Base-by-base conservation (phyloP, 2,113 vertebrate genomes). In the Chauna torquata region DNA sequence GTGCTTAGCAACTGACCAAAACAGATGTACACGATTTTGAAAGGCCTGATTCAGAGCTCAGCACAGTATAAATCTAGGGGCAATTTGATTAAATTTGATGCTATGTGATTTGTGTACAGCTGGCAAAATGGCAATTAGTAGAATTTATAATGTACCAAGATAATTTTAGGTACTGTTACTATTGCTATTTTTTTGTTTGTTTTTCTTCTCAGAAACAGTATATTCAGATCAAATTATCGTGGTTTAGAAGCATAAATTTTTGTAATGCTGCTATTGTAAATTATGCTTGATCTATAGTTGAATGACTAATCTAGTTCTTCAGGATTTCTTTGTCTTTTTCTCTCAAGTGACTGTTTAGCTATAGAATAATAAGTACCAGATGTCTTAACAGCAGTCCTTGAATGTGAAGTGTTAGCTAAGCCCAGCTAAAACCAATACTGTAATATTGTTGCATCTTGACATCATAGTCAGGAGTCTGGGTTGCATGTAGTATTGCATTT, bases 271-370 rank as follows among this genome's bases (percentile, higher is more conserved):
- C 45, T 84, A 9, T 12, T 70, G 57, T 70, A 91, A 88, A 85
- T 65, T 61, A 80, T 34, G 9, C 24, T 72, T 7, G 70, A 50
- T 91, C 52, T 82, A 36, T 79, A 91, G 86, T 44, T 40, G n/a
- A 87, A 82, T 82, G 70, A 89, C 66, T 92, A 59, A 86, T 94
- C 57, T 66, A 23, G 28, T 76, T 71, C 59, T 95, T 86, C 86
- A 83, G 87, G 38, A 59, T 75, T 68, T 91, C n/a, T 77, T 66
- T 32, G 42, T 70, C 38, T 75, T 49, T 91, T 79, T 80, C 57
- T 95, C 74, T n/a, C 52, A 65, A 88, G 44, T 69, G 57, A 61
- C 70, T 80, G 20, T 59, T 89, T 52, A 92, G 52, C 47, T 62
- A 68, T 52, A 85, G 81, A 78, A 66, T 62, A 77, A 45, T 71